A percentile compares a stretch with the other conserved stretches of the same genome.
phyloP scores from a whole-genome alignment of 2,797 vertebrate genomes.

The Gobio occitaniae region DNA sequence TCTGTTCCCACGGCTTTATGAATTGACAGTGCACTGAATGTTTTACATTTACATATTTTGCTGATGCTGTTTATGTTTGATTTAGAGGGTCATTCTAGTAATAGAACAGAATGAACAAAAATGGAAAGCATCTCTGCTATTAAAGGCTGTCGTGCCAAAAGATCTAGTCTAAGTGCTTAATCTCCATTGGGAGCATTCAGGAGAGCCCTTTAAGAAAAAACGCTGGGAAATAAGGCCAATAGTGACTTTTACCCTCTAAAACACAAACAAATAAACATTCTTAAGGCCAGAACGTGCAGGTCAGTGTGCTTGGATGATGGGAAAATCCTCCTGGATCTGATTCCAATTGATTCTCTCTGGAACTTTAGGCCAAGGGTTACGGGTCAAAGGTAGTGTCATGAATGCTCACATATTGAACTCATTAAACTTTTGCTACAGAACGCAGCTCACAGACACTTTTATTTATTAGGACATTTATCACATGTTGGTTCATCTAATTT shows the following conservation, averaged over 20 bases:
- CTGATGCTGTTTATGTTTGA: neutral
- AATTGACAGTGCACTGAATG: neutral
- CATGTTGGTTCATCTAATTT: neutral
- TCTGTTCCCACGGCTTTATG: constrained; percentile 38
- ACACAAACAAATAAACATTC: constrained; percentile 54
- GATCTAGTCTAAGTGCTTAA: constrained; percentile 18
- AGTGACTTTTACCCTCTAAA: constrained; percentile 44
- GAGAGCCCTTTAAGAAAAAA: constrained; percentile 34
- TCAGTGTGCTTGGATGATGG: constrained; percentile 33
- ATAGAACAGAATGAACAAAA: constrained; percentile 1
- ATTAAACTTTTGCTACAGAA: neutral
- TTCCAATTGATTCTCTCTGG: constrained; percentile 30
- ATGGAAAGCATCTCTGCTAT: constrained; percentile 7
- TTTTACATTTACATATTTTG: constrained; percentile 20
- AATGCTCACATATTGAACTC: constrained; percentile 13
- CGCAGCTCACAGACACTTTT: neutral
- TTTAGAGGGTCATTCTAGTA: neutral
- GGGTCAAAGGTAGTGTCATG: neutral
- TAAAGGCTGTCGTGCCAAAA: constrained; percentile 11
- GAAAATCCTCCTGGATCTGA: constrained; percentile 41
- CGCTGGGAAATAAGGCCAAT: constrained; percentile 53
- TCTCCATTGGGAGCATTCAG: constrained; percentile 48
- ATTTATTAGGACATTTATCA: neutral
- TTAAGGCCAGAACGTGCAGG: constrained; percentile 20
- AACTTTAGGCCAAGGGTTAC: neutral